Percentiles rank a stretch among this genome's conserved stretches.
phyloP scores from a whole-genome alignment of 2,113 vertebrate genomes.

The Ifrita kowaldi region DNA sequence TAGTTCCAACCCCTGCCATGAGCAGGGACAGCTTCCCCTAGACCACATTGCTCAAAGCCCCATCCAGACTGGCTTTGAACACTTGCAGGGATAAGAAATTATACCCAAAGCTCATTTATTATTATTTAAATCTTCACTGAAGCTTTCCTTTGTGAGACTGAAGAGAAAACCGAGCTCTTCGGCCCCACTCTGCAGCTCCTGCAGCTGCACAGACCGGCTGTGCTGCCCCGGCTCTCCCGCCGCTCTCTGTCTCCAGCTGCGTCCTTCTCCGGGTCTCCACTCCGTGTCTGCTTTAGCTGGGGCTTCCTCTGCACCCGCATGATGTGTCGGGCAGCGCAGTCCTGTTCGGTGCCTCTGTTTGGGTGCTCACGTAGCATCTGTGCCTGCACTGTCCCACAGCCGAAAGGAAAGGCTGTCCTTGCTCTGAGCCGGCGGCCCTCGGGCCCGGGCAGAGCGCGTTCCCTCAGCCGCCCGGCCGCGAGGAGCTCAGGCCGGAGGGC shows the following conservation, averaged over 20 bases:
- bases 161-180: neutral
- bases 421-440: fast-evolving
- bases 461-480: neutral
- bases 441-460: neutral
- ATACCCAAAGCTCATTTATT: neutral
- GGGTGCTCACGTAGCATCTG: fast-evolving
- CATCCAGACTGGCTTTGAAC: neutral
- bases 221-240: fast-evolving
- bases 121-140: neutral
- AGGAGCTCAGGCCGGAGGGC: too few relatives aligned
- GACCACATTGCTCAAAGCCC: neutral
- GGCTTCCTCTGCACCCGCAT: too few relatives aligned
- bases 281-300: fast-evolving
- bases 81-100: neutral
- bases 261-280: neutral
- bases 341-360: neutral
- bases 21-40: neutral
- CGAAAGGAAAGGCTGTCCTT: neutral
- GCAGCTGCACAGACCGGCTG: fast-evolving
- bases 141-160: neutral
- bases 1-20: neutral
- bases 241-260: fast-evolving
- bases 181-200: neutral
- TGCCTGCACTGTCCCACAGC: neutral
- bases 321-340: fast-evolving